Evolutionary conservation across 2,888 invertebrate genomes (phyloP).

Genomic region (Thereva nobilitata): DNA sequence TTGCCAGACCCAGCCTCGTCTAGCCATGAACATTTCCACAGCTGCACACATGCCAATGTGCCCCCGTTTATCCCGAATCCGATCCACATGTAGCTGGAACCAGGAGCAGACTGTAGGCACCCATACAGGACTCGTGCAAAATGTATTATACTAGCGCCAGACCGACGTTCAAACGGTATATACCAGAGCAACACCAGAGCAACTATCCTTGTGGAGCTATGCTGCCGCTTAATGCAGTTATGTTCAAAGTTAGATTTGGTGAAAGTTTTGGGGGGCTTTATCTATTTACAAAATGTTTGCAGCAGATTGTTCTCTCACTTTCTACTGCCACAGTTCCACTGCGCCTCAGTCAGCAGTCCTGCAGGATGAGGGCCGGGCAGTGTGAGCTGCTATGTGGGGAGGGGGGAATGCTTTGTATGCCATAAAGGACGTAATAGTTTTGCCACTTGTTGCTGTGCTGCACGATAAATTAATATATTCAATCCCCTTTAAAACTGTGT

Average conservation of each 20-base stretch:
- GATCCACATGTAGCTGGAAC: slow-evolving; percentile 13
- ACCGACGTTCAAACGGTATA: no score
- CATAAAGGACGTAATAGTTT: slow-evolving; percentile 44
- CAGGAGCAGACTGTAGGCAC: not conserved
- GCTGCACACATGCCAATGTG: not conserved
- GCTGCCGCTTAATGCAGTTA: slow-evolving; percentile 37
- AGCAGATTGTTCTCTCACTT: slow-evolving; percentile 44
- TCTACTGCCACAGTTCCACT: slow-evolving; percentile 31
- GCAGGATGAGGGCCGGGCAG: slow-evolving; percentile 33
- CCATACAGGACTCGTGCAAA: not conserved
- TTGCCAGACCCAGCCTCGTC: no score
- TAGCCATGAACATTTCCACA: no score
- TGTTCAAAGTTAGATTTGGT: slow-evolving; percentile 40
- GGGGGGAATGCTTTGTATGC: not conserved
- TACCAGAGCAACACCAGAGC: no score
- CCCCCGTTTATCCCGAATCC: slow-evolving; percentile 10
- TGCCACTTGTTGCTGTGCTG: slow-evolving; percentile 49
- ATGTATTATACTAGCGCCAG: no score
- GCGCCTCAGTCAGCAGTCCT: slow-evolving; percentile 29
- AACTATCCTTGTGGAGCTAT: slow-evolving; percentile 1
- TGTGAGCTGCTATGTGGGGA: not conserved
- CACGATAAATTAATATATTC: slow-evolving; percentile 32
- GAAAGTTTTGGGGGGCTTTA: slow-evolving; percentile 40
- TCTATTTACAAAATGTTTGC: slow-evolving; percentile 43
- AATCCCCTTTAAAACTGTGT: slow-evolving; percentile 20